Evolutionary conservation across 2,113 vertebrate species (phyloP).

Genomic region (Sigmodon hispidus): DNA sequence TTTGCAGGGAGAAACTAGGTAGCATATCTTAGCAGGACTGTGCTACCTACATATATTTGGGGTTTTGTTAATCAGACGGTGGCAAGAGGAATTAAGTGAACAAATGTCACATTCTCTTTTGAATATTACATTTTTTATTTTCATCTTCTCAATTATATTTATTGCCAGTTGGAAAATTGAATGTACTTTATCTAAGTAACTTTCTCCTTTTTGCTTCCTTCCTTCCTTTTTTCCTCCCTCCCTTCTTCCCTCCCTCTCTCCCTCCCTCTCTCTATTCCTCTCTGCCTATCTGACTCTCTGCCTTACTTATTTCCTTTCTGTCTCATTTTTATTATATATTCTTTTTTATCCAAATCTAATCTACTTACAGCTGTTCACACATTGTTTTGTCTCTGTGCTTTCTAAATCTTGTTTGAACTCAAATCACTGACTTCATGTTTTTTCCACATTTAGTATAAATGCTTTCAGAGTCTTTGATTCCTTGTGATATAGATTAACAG

Average conservation of each 20-base stretch:
- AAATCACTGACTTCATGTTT: background rate
- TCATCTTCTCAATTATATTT: background rate
- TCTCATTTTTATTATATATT: background rate
- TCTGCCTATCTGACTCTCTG: too few relatives aligned
- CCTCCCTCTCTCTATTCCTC: background rate
- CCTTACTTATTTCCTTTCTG: too few relatives aligned
- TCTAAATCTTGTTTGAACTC: background rate
- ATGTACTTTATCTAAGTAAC: background rate
- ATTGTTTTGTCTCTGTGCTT: background rate
- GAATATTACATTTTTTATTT: background rate
- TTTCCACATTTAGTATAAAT: constrained; percentile 30
- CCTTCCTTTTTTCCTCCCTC: background rate
- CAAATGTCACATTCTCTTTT: background rate
- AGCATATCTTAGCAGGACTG: background rate
- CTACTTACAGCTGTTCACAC: background rate
- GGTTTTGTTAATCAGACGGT: background rate
- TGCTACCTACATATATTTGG: background rate
- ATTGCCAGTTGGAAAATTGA: background rate
- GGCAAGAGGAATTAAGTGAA: background rate
- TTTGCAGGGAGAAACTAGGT: background rate
- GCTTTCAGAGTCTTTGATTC: background rate
- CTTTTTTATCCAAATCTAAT: background rate
- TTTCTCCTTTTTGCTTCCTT: background rate
- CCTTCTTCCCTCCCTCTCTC: background rate
- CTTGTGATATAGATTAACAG: constrained; percentile 2